A percentile compares a stretch with the other conserved stretches of the same genome.
Conservation (phyloP, 2,888 invertebrate genomes). For the Malthinus flaveolus region DNA sequence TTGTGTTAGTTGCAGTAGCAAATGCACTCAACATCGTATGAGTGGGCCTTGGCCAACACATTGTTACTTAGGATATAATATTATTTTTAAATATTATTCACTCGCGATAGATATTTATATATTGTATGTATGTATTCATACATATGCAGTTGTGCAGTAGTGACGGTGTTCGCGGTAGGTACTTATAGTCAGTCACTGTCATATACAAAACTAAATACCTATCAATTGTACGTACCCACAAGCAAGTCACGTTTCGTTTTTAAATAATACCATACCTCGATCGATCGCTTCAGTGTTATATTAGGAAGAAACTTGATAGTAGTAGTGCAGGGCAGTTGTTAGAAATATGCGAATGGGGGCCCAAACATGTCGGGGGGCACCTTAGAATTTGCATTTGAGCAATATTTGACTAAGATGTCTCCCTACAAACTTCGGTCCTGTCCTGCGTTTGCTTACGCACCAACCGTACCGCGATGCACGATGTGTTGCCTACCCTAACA, state of each 20-base stretch:
- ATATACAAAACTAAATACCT: constrained; percentile 37
- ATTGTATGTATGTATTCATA: constrained; percentile 46
- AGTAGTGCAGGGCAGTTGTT: too few relatives aligned
- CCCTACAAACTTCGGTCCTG: too few relatives aligned
- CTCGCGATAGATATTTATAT: constrained; percentile 51
- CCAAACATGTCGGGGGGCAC: too few relatives aligned
- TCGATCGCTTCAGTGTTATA: too few relatives aligned
- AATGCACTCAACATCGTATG: constrained; percentile 44
- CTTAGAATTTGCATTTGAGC: too few relatives aligned
- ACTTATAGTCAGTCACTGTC: constrained; percentile 40
- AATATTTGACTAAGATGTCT: too few relatives aligned
- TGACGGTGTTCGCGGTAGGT: constrained; percentile 44
- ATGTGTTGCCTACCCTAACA: too few relatives aligned
- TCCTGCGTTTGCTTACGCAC: too few relatives aligned
- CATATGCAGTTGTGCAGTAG: constrained; percentile 48
- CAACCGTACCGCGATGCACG: too few relatives aligned
- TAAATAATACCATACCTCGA: background rate
- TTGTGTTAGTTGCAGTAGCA: constrained; percentile 49
- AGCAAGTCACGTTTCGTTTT: background rate
- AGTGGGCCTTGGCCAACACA: constrained; percentile 43
- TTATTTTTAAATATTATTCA: constrained; percentile 51
- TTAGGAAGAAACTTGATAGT: too few relatives aligned
- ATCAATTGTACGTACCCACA: constrained; percentile 16
- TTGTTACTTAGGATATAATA: constrained; percentile 52
- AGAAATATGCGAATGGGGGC: too few relatives aligned